These are phyloP conservation scores for Gortyna flavago DNA, from an alignment of 2,888 invertebrate genomes.

Conservation along the genomic window DNA sequence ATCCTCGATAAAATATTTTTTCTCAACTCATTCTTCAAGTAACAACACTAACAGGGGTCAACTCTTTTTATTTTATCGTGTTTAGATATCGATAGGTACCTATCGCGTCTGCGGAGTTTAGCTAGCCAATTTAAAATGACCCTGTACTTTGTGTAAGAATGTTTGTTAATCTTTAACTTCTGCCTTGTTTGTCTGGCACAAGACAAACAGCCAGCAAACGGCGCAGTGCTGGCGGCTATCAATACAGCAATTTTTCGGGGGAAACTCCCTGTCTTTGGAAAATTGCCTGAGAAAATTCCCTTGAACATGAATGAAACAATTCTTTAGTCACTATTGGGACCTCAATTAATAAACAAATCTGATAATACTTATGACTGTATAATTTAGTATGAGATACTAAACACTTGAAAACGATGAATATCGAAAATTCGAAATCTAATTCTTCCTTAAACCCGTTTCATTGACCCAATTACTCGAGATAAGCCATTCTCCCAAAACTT, in stretches of 20 bases:
- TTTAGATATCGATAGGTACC: too few relatives aligned
- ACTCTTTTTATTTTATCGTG: too few relatives aligned
- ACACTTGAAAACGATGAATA: not conserved
- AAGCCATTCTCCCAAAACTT: constrained; percentile 35
- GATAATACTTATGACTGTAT: not conserved
- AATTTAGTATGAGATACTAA: not conserved
- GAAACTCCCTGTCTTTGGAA: not conserved
- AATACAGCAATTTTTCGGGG: not conserved
- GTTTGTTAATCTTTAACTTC: not conserved
- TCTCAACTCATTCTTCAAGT: too few relatives aligned
- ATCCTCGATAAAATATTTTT: too few relatives aligned
- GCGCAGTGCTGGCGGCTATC: not conserved
- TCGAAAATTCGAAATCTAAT: not conserved
- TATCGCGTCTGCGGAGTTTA: too few relatives aligned
- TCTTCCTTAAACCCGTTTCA: not conserved
- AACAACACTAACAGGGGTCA: too few relatives aligned
- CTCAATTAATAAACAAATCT: not conserved
- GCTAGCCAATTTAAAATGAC: not conserved
- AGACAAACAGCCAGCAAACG: not conserved
- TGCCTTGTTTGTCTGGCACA: not conserved
- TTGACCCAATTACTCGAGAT: constrained; percentile 3
- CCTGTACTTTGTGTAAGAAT: not conserved
- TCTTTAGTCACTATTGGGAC: not conserved
- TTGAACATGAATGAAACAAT: not conserved
- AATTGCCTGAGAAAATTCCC: not conserved